Conservation (phyloP, 2,888 invertebrate genomes). For the Calliphora vomitoria region DNA sequence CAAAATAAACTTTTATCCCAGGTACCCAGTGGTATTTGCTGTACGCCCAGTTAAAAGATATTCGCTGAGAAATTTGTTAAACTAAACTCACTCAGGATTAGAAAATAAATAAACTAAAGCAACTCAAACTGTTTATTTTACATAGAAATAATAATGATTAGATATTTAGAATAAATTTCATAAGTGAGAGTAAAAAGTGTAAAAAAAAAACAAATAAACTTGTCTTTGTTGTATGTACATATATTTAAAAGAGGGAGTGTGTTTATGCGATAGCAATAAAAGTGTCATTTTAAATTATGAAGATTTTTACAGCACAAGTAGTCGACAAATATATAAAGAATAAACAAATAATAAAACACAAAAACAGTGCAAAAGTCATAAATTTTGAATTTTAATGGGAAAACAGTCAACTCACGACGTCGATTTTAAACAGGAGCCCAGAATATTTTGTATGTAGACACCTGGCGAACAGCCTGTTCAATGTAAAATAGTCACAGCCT, state of each 20-base stretch:
- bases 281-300: constrained; percentile 43
- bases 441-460: constrained; percentile 44
- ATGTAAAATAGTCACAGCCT: background rate
- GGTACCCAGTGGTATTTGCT: constrained; percentile 64
- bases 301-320: constrained; percentile 24
- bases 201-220: background rate
- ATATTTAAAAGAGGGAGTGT: background rate
- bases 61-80: constrained; percentile 84
- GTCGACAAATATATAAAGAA: background rate
- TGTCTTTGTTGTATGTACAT: background rate
- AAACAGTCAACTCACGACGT: constrained; percentile 84
- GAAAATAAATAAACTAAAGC: constrained; percentile 66
- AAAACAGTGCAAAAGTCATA: constrained; percentile 65
- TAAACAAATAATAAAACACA: constrained; percentile 6
- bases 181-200: background rate
- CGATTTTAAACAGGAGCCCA: constrained; percentile 81
- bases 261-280: constrained; percentile 20
- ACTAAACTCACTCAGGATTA: constrained; percentile 77
- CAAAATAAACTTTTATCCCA: too few species aligned
- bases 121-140: constrained; percentile 44
- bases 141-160: constrained; percentile 56
- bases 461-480: background rate
- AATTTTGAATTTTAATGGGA: constrained; percentile 83
- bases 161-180: constrained; percentile 47
- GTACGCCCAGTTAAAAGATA: constrained; percentile 82